Evolutionary conservation across 2,888 invertebrate species (phyloP), one percentile per base, ranked within the genome.

Genomic region (Noctua pronuba): DNA sequence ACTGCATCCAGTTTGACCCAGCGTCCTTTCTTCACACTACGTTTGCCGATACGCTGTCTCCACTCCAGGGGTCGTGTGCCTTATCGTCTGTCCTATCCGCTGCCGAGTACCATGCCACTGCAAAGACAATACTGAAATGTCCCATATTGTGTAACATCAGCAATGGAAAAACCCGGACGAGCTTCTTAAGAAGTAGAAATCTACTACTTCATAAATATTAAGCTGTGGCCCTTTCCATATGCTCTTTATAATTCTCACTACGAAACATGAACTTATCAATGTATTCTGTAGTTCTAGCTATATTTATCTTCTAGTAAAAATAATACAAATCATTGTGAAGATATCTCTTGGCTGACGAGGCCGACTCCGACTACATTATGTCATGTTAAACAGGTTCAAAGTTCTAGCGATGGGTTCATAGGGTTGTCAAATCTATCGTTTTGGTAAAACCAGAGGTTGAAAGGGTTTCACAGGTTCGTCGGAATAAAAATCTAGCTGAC

Each of bases 301-400:
- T 49, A 67, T 44, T 38, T 75, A 52, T n/a, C 6, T 71, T 16
- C 31, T 31, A 46, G n/a, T 73, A 73, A 74, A 74, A 81, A 73
- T 84, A 84, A 80, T 41, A 73, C 58, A 76, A 77, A 67, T 76
- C 58, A 77, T 52, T 55, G 73, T 81, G 62, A 67, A 71, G 70
- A 73, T 64, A 73, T 80, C 79, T 83, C 64, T 18, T 58, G 58
- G 77, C 83, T 83, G 84, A 76, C 62, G 73, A 73, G 52, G 77
- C 70, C 73, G 80, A 69, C 71, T 79, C 44, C 72, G 68, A 76
- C 84, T 80, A 67, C 70, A 76, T 84, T 84, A 82, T 85, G 82
- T 82, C 82, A 79, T 73, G 82, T 82, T 76, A 85, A 76, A 79
- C 85, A 85, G 85, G 84, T 84, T 88, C 86, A 88, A 84, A 88